Evolutionary conservation across 2,888 invertebrate genomes (phyloP), one percentile per base, ranked within the genome.

Genomic region (Noctua janthina): DNA sequence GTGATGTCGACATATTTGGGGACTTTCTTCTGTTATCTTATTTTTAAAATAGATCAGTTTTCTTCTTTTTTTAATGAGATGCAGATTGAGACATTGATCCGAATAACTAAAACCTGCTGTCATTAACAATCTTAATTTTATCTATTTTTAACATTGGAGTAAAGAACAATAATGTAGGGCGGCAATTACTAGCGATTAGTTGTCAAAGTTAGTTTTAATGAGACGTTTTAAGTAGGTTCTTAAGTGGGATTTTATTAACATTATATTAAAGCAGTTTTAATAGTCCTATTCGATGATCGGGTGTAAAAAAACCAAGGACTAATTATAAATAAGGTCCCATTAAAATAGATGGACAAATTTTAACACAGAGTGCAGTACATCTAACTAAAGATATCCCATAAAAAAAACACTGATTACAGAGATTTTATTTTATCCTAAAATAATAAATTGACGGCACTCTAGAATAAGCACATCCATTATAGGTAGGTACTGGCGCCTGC

Each of bases 191-290:
- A 39, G 39, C 39, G 4, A 39, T 56, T 70, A 56, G 2, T 29
- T 49, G 11, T n/a, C 15, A 71, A 79, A 39, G 59, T 79, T 71
- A 62, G 20, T 64, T 49, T 46, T 73, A 64, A 23, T 81, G n/a
- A 64, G 35, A 46, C 8, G 13, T 17, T 54, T 13, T n/a, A n/a
- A 56, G 8, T 10, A 54, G 20, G 54, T 35, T 64, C n/a, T 29
- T 54, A 23, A 59, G 62, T 11, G 39, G 39, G 8, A 51, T 62
- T 76, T 62, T 46, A 76, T 68, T 54, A 82, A 20, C n/a, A 51
- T 67, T 51, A 5, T 39, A 23, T 17, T 74, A 15, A 56, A 66
- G 17, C 20, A 43, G 7, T 74, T 81, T 39, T 56, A 74, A 67
- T 15, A 66, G 1, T 17, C 20, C 23, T 79, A 56, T 43, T 20